Evolutionary conservation across 2,888 invertebrate genomes (phyloP).

Genomic region (Tiliacea citrago): DNA sequence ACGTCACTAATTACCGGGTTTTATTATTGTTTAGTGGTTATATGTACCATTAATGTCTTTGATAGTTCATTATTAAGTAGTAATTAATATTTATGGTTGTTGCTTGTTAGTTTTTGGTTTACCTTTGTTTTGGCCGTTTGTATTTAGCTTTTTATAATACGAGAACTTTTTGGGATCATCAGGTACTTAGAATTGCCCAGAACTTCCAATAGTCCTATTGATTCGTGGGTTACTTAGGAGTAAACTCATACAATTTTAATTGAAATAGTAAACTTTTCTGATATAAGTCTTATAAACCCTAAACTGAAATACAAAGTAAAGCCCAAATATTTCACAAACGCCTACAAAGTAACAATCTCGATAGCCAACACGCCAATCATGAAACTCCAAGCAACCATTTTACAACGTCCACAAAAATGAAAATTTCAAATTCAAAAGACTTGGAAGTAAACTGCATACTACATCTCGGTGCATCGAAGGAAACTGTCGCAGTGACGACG

Average conservation of each 20-base stretch:
- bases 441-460: slow-evolving; percentile 17
- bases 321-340: slow-evolving; percentile 2
- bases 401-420: slow-evolving; percentile 19
- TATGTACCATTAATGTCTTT: slow-evolving; percentile 47
- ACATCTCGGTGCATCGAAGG: slow-evolving; percentile 46
- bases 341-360: neutral
- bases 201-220: too few species aligned
- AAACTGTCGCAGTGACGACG: slow-evolving; percentile 57
- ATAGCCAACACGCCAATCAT: slow-evolving; percentile 28
- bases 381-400: slow-evolving; percentile 21
- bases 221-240: too few species aligned
- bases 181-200: too few species aligned
- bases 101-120: neutral
- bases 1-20: slow-evolving; percentile 50
- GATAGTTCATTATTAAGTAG: slow-evolving; percentile 46
- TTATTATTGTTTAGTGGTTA: slow-evolving; percentile 52
- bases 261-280: too few species aligned
- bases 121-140: neutral
- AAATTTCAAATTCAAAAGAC: slow-evolving; percentile 27
- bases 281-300: too few species aligned
- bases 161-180: too few species aligned
- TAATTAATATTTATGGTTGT: slow-evolving; percentile 41
- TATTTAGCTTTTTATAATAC: too few species aligned
- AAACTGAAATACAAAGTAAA: too few species aligned
- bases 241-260: too few species aligned